Conservation (phyloP, 1,140 invertebrate species). For the Galendromus occidentalis region DNA sequence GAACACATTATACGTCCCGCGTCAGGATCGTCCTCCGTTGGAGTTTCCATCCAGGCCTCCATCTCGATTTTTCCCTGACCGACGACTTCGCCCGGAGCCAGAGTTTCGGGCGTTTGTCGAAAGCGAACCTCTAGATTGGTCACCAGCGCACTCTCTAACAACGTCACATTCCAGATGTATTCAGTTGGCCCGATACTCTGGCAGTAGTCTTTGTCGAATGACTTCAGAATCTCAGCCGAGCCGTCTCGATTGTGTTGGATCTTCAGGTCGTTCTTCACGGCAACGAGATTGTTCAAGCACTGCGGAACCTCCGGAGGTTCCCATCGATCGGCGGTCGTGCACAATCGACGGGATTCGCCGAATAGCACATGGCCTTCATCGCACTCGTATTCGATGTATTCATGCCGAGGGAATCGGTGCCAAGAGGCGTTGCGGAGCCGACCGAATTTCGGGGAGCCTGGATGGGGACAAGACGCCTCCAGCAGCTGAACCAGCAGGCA, state of each 20-base stretch:
- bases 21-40: not conserved
- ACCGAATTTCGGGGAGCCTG: not conserved
- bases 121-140: constrained; percentile 5
- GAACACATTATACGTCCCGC: not conserved
- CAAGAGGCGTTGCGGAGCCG: not conserved
- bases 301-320: not conserved
- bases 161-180: constrained; percentile 9
- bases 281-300: constrained; percentile 1
- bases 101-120: not conserved
- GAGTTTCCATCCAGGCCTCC: constrained; percentile 9
- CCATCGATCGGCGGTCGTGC: not conserved
- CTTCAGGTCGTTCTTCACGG: not conserved
- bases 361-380: not conserved
- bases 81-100: not conserved
- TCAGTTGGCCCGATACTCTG: not conserved
- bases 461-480: not conserved
- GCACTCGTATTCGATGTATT: not conserved
- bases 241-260: constrained; percentile 3
- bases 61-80: constrained; percentile 6
- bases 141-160: constrained; percentile 5
- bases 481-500: not conserved
- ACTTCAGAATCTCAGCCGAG: constrained; percentile 6
- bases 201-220: constrained; percentile 1
- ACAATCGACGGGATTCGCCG: not conserved
- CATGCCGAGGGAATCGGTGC: not conserved